These are phyloP conservation scores for Neomonachus schauinslandi DNA, from an alignment of 2,113 vertebrate species.

Conservation along the genomic window DNA sequence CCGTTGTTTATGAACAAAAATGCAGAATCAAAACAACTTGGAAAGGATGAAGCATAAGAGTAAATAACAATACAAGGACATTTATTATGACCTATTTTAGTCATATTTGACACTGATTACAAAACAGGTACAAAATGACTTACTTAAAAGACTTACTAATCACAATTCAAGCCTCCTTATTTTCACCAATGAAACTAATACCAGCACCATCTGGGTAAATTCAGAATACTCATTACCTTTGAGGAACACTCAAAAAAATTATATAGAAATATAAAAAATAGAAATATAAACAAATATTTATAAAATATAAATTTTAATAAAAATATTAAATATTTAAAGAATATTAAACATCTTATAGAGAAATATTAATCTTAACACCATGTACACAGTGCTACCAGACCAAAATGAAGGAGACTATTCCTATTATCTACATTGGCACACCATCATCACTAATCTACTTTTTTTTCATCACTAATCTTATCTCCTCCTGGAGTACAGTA, in stretches of 20 bases:
- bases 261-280: too few relatives aligned
- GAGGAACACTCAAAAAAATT: not conserved
- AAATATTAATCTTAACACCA: constrained; percentile 1
- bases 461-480: not conserved
- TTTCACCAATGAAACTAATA: not conserved
- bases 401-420: not conserved
- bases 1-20: not conserved
- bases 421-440: not conserved
- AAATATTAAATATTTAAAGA: not conserved
- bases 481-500: not conserved
- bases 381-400: not conserved
- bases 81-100: not conserved
- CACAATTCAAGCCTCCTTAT: constrained; percentile 9
- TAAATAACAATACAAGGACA: constrained; percentile 9
- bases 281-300: not conserved
- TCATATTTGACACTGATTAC: not conserved
- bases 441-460: not conserved
- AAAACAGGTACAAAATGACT: not conserved
- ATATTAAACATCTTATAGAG: not conserved
- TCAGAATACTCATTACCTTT: constrained; percentile 11
- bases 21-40: not conserved
- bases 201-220: not conserved
- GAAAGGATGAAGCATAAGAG: not conserved
- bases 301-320: not conserved
- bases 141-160: not conserved